phyloP scores from a whole-genome alignment of 1,140 invertebrate species.

The Drosophila ohnishii region DNA sequence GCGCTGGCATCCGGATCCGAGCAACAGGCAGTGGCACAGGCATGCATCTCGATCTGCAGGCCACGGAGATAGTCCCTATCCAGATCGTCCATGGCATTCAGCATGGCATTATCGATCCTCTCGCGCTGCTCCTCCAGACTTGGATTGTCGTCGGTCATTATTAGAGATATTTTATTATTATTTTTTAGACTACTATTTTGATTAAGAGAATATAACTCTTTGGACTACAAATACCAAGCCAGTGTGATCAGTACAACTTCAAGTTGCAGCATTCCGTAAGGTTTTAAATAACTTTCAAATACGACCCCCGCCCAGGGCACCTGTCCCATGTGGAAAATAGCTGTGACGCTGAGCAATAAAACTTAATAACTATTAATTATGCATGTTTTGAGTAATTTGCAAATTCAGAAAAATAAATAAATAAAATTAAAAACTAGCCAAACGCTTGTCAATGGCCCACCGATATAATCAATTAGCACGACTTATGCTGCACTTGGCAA shows the following conservation, averaged over 20 bases:
- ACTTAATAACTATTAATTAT: constrained; percentile 77
- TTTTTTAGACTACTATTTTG: neutral
- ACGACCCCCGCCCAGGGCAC: neutral
- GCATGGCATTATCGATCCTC: constrained; percentile 91
- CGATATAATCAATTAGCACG: constrained; percentile 80
- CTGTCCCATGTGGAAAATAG: neutral
- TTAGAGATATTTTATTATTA: neutral
- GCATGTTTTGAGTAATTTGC: constrained; percentile 73
- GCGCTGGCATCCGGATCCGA: constrained; percentile 88
- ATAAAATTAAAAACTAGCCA: constrained; percentile 38
- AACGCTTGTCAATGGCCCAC: constrained; percentile 65
- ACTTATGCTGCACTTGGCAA: constrained; percentile 76
- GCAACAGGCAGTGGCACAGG: constrained; percentile 93
- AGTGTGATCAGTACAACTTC: neutral
- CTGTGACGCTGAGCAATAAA: constrained; percentile 29
- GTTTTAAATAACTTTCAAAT: neutral
- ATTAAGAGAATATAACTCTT: neutral
- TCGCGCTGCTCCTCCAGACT: constrained; percentile 90
- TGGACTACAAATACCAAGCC: neutral
- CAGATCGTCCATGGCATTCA: constrained; percentile 89
- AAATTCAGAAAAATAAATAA: constrained; percentile 46
- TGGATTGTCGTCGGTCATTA: constrained; percentile 59
- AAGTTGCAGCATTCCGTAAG: neutral
- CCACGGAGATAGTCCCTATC: constrained; percentile 90
- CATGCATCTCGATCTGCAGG: constrained; percentile 95